phyloP scores from a whole-genome alignment of 2,113 vertebrate genomes.

The Pleuronectes platessa region DNA sequence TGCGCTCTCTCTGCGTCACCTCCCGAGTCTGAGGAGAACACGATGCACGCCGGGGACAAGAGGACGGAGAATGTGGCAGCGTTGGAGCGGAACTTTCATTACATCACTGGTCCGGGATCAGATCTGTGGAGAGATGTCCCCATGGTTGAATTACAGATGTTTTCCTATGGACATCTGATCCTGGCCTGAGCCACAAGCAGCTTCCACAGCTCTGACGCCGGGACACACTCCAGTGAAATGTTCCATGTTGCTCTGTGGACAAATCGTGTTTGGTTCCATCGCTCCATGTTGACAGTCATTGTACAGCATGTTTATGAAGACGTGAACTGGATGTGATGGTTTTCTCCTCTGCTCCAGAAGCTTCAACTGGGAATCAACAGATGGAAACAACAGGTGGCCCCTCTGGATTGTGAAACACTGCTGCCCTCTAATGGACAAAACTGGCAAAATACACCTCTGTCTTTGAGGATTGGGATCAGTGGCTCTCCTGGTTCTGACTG shows the following conservation, averaged over 20 bases:
- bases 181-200: conserved; percentile 13
- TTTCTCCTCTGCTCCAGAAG: conserved; percentile 53
- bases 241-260: conserved; percentile 24
- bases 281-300: conserved; percentile 12
- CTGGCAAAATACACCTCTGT: neutral
- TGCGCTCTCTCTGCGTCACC: conserved; percentile 89
- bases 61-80: conserved; percentile 14
- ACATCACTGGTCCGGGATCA: conserved; percentile 26
- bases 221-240: conserved; percentile 16
- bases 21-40: conserved; percentile 86
- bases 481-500: conserved; percentile 31
- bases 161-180: conserved; percentile 22
- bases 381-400: conserved; percentile 26
- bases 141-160: conserved; percentile 7
- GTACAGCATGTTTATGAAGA: neutral
- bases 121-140: neutral
- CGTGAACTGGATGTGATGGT: conserved; percentile 10
- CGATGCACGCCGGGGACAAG: conserved; percentile 10
- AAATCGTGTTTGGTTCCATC: conserved; percentile 3
- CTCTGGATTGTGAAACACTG: conserved; percentile 40
- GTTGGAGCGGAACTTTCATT: neutral
- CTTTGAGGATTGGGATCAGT: conserved; percentile 15
- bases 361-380: conserved; percentile 25
- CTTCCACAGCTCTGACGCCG: neutral
- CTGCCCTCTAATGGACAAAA: conserved; percentile 74